Base-by-base conservation (phyloP, 2,113 vertebrate genomes). In the Ciconia stormi region DNA sequence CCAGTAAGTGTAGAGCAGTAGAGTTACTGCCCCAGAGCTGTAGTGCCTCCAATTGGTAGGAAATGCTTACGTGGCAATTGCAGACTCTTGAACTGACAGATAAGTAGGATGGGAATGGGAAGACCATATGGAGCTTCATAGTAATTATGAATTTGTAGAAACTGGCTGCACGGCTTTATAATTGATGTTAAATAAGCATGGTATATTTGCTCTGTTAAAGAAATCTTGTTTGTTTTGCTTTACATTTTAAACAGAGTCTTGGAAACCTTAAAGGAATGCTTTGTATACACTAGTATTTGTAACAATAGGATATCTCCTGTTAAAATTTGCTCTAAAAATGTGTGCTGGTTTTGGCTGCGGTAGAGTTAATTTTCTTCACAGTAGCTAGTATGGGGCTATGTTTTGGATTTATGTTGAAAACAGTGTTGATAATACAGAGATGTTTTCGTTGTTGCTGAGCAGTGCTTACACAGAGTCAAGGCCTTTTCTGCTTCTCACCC, bases 51-150 rank as follows among this genome's bases (percentile, higher is more conserved):
- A 19, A 10, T 82, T 77, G 30, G 52, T 49, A 59, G 77, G 50
- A 29, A 13, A 36, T 5, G 1, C 22, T 46, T 27, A 15, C 0
- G 0, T 36, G 32, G 74, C 21, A 42, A 10, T 58, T 63, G 44
- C n/a, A 72, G 63, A 15, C 27, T 62, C 58, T n/a, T 49, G 14
- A 82, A 22, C 13, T 58, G 74, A 23, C 49, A 70, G 44, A 38
- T 70, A 78, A 50, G 29, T 63, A 38, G 19, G 3, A 9, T 66
- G 30, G 34, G 47, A 63, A 29, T 49, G 30, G 9, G 49, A 77
- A 69, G 44, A 61, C 38, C 44, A 13, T 16, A 34, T 77, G 47
- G 73, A 58, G 82, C 32, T 90, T 66, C 42, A 29, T 25, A 42
- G 16, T 70, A 65, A 40, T 63, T 69, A 82, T 36, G 50, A 50